Conservation (phyloP, 2,888 invertebrate species). For the Dyspetes luteomarginatus region DNA sequence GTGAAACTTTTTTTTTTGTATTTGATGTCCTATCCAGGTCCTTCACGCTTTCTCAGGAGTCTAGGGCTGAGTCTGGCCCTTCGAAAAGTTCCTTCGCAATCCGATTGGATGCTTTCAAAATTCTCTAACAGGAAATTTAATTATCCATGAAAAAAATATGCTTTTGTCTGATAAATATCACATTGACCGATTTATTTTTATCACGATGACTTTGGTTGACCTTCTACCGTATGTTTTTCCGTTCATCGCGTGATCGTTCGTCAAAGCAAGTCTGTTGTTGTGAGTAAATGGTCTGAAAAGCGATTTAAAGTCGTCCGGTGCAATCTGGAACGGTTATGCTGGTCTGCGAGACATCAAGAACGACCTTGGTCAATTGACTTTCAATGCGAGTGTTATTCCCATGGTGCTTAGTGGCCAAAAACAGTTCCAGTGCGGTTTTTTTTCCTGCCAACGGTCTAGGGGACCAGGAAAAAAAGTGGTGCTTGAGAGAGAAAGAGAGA, state of each 20-base stretch:
- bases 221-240: background rate
- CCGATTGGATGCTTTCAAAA: too few species aligned
- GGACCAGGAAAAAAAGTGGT: background rate
- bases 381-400: slow-evolving; percentile 10
- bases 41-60: too few species aligned
- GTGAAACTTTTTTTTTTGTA: too few species aligned
- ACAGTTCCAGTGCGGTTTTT: slow-evolving; percentile 26
- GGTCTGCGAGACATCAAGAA: background rate
- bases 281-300: background rate
- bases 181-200: background rate
- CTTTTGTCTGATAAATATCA: background rate
- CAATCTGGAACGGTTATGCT: background rate
- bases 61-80: too few species aligned
- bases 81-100: too few species aligned
- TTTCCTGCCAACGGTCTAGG: background rate
- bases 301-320: background rate
- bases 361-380: slow-evolving; percentile 39
- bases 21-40: too few species aligned
- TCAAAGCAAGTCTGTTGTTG: background rate
- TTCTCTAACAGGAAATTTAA: too few species aligned
- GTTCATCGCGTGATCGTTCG: background rate
- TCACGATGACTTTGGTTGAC: background rate
- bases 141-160: background rate
- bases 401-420: slow-evolving; percentile 53
- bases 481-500: background rate